Conservation (phyloP, 2,888 invertebrate genomes). For the Notodonta ziczac region DNA sequence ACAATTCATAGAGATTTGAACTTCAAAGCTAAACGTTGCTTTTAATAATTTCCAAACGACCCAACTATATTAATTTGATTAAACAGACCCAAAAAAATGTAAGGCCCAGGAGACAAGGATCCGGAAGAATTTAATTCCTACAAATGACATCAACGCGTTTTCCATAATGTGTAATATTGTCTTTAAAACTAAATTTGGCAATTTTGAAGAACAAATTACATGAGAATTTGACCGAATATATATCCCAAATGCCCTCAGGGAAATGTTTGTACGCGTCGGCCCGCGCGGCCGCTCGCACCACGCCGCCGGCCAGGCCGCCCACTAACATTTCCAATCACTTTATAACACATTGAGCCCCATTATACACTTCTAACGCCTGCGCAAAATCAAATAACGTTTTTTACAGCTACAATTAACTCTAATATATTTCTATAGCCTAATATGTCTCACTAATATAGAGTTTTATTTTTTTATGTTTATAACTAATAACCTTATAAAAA, state of each 20-base stretch:
- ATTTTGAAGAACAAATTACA: neutral
- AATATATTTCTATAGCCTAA: neutral
- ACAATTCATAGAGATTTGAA: no score
- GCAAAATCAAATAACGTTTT: constrained; percentile 5
- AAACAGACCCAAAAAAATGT: no score
- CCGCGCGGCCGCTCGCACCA: constrained; percentile 8
- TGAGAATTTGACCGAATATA: constrained; percentile 9
- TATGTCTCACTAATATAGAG: neutral
- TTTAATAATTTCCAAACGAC: no score
- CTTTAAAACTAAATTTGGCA: neutral
- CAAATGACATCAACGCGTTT: no score
- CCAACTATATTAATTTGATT: no score
- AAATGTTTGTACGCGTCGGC: constrained; percentile 31
- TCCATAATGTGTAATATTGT: no score
- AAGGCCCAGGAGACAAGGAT: no score
- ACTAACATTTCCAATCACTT: constrained; percentile 33
- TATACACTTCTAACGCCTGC: constrained; percentile 18
- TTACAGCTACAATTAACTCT: constrained; percentile 1
- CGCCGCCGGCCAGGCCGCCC: constrained; percentile 34
- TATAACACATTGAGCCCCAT: constrained; percentile 27
- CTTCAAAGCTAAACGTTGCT: no score
- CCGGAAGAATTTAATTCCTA: no score
- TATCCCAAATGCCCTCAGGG: constrained; percentile 18
- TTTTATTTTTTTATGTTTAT: neutral
- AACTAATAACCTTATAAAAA: neutral